A percentile compares a stretch with the other conserved stretches of the same genome.
Evolutionary conservation across 2,888 invertebrate genomes (phyloP).

Genomic region (Gnatocerus cornutus): DNA sequence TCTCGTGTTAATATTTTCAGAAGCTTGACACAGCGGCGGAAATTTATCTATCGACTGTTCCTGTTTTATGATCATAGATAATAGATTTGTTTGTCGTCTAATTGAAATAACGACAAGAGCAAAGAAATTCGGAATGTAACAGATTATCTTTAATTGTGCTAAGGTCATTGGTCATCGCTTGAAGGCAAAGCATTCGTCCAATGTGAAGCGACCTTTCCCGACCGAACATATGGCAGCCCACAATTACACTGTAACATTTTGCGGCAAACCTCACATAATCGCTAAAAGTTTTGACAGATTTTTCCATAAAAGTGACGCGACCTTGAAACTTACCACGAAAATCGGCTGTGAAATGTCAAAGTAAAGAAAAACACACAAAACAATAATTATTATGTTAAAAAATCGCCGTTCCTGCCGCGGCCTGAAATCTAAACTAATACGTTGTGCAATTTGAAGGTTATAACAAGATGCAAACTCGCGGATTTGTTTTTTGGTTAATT

Average conservation of each 20-base stretch:
- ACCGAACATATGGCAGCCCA: constrained; percentile 48
- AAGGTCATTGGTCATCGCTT: constrained; percentile 51
- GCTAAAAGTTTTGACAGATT: constrained; percentile 45
- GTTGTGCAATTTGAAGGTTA: constrained; percentile 43
- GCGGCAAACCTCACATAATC: constrained; percentile 32
- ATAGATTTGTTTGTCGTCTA: not conserved
- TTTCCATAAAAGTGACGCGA: constrained; percentile 46
- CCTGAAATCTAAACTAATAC: constrained; percentile 32
- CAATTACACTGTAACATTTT: constrained; percentile 38
- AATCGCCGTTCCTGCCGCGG: constrained; percentile 44
- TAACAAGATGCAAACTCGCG: constrained; percentile 34
- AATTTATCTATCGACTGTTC: too few species aligned
- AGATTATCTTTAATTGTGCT: constrained; percentile 50
- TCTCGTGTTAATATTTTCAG: too few species aligned
- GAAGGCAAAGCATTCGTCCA: constrained; percentile 31
- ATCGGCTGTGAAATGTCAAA: constrained; percentile 66
- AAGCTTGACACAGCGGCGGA: too few species aligned
- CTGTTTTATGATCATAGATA: too few species aligned
- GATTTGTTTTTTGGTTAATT: constrained; percentile 65
- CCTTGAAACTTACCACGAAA: constrained; percentile 55
- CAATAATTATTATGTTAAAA: constrained; percentile 63
- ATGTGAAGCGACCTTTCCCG: constrained; percentile 44
- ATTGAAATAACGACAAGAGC: not conserved
- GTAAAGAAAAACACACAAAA: constrained; percentile 58
- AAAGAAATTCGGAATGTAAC: constrained; percentile 14